Percentiles rank a stretch among this genome's conserved stretches.
Conservation (phyloP, 2,888 invertebrate species). For the Rutpela maculata region DNA sequence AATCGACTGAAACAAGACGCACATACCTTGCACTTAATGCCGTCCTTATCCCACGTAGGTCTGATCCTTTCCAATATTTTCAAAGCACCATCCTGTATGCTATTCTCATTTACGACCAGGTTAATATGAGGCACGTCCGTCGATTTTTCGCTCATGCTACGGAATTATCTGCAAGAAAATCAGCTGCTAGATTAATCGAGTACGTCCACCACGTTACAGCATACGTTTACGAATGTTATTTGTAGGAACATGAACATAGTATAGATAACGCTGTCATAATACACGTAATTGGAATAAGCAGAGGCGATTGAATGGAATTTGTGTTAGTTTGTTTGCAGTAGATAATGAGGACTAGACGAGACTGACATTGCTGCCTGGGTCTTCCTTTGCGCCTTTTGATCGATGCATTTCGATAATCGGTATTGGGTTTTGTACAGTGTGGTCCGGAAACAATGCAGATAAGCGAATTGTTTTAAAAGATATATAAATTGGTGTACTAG, state of each 20-base stretch:
- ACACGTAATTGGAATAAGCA: neutral
- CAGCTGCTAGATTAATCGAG: neutral
- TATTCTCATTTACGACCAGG: conserved; percentile 76
- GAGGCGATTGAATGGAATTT: conserved; percentile 11
- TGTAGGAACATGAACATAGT: neutral
- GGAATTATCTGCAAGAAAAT: neutral
- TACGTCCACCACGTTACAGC: neutral
- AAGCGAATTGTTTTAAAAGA: no score
- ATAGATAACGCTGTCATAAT: conserved; percentile 11
- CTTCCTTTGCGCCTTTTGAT: no score
- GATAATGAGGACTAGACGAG: conserved; percentile 1
- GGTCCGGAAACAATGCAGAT: no score
- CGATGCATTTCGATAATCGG: no score
- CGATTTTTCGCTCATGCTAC: neutral
- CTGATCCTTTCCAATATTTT: conserved; percentile 82
- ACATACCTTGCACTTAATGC: conserved; percentile 84
- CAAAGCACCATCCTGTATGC: conserved; percentile 81
- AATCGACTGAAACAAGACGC: neutral
- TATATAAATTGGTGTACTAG: no score
- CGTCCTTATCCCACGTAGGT: conserved; percentile 81
- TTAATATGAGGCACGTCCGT: conserved; percentile 52
- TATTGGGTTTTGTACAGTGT: no score
- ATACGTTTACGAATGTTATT: neutral
- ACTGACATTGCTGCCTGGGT: no score
- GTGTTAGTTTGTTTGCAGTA: neutral